These are phyloP conservation scores for Zaprionus davidi DNA, from an alignment of 1,140 invertebrate species.

Conservation along the genomic window DNA sequence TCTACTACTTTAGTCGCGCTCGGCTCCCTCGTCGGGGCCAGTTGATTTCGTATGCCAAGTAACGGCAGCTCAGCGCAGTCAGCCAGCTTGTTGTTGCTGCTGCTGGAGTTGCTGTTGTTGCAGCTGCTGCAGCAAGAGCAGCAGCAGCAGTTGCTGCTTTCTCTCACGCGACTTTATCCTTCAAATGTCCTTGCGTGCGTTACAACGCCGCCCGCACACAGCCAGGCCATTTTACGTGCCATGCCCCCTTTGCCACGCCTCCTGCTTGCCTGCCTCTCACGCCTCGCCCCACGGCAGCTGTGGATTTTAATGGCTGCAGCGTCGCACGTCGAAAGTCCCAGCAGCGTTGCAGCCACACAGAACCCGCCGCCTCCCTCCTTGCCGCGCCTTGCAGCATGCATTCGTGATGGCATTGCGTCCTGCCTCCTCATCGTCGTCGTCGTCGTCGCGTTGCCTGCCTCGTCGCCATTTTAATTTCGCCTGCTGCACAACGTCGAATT, in stretches of 20 bases:
- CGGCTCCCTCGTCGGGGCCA: slow-evolving; percentile 57
- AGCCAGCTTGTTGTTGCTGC: slow-evolving; percentile 19
- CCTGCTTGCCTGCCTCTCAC: background rate
- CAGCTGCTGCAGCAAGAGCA: slow-evolving; percentile 24
- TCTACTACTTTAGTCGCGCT: slow-evolving; percentile 78
- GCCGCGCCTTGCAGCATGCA: slow-evolving; percentile 58
- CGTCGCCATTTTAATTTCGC: slow-evolving; percentile 79
- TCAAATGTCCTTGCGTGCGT: slow-evolving; percentile 83
- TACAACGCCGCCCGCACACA: slow-evolving; percentile 61
- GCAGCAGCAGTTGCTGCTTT: slow-evolving; percentile 30
- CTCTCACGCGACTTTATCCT: slow-evolving; percentile 81
- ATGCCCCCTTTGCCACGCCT: background rate
- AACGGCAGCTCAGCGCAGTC: slow-evolving; percentile 74
- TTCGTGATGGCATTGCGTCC: slow-evolving; percentile 72
- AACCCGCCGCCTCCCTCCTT: slow-evolving; percentile 11
- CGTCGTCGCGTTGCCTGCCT: slow-evolving; percentile 38
- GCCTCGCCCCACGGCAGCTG: slow-evolving; percentile 43
- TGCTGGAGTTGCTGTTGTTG: background rate
- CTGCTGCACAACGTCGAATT: slow-evolving; percentile 82
- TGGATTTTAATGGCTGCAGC: slow-evolving; percentile 80
- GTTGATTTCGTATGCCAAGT: slow-evolving; percentile 81
- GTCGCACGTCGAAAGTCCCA: slow-evolving; percentile 76
- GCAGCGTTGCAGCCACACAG: slow-evolving; percentile 44
- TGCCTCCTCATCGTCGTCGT: slow-evolving; percentile 12
- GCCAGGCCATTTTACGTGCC: slow-evolving; percentile 52